Conservation (phyloP, 2,888 invertebrate species). For the Trachelus stipa region DNA sequence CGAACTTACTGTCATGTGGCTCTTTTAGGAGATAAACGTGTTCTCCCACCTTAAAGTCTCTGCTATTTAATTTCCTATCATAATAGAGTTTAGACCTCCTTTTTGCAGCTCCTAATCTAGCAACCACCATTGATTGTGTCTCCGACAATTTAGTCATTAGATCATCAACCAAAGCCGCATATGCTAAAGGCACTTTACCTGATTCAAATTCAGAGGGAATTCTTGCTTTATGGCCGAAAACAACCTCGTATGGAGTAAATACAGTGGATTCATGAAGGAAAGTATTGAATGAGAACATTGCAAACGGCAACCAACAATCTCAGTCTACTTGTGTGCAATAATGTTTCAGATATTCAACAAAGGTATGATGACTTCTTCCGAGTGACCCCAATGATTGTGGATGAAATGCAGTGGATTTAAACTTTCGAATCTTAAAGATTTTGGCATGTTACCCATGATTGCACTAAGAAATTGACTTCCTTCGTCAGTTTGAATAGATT, state of each 20-base stretch:
- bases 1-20: constrained; percentile 16
- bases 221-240: constrained; percentile 23
- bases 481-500: constrained; percentile 22
- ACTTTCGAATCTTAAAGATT: constrained; percentile 27
- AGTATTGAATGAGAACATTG: constrained; percentile 25
- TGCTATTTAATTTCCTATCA: constrained; percentile 21
- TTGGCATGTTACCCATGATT: constrained; percentile 20
- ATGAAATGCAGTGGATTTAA: constrained; percentile 27
- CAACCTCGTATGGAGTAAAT: constrained; percentile 23
- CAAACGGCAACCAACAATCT: constrained; percentile 24
- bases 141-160: constrained; percentile 19
- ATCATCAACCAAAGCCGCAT: constrained; percentile 18
- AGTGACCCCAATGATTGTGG: constrained; percentile 26
- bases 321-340: constrained; percentile 23
- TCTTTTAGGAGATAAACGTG: constrained; percentile 15
- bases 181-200: constrained; percentile 17
- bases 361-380: constrained; percentile 25
- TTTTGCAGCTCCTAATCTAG: constrained; percentile 20
- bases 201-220: constrained; percentile 25
- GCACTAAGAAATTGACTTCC: constrained; percentile 17
- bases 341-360: constrained; percentile 30
- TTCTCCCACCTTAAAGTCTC: constrained; percentile 15
- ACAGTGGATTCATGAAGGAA: constrained; percentile 25
- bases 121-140: constrained; percentile 17
- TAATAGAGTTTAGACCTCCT: constrained; percentile 16